phyloP scores from a whole-genome alignment of 2,888 invertebrate genomes.

The Diarsia mendica region DNA sequence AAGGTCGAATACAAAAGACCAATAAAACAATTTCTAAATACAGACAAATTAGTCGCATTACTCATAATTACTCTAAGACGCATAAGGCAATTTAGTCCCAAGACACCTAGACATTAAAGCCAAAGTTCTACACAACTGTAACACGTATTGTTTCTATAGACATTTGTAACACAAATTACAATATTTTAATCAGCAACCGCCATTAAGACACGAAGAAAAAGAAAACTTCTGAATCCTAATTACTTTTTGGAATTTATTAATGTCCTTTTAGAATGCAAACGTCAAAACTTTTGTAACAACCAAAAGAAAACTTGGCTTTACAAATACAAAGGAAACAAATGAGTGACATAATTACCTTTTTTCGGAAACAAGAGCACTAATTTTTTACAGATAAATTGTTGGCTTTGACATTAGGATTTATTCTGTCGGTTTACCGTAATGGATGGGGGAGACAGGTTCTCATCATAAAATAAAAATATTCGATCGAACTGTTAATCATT shows the following conservation, averaged over 20 bases:
- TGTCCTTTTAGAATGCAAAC: constrained; percentile 61
- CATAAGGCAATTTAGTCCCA: neutral
- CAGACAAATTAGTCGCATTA: constrained; percentile 19
- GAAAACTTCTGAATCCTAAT: constrained; percentile 61
- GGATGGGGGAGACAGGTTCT: neutral
- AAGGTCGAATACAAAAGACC: neutral
- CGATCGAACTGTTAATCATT: neutral
- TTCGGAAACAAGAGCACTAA: constrained; percentile 2
- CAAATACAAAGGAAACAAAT: constrained; percentile 41
- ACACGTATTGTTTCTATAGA: constrained; percentile 10
- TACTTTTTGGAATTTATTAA: constrained; percentile 58
- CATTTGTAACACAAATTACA: constrained; percentile 12
- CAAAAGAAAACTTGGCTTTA: constrained; percentile 29
- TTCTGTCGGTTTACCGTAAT: neutral
- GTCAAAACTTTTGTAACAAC: constrained; percentile 51
- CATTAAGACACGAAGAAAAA: constrained; percentile 35
- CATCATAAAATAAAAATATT: neutral
- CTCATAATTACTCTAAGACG: constrained; percentile 19
- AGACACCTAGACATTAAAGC: neutral
- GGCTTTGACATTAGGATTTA: neutral
- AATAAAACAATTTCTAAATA: neutral
- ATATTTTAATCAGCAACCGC: constrained; percentile 39
- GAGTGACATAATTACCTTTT: constrained; percentile 42
- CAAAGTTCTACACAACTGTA: neutral
- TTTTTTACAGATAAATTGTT: neutral